Evolutionary conservation across 1,140 invertebrate genomes (phyloP), one percentile per base, ranked within the genome.

Genomic region (Bombus cullumanus): DNA sequence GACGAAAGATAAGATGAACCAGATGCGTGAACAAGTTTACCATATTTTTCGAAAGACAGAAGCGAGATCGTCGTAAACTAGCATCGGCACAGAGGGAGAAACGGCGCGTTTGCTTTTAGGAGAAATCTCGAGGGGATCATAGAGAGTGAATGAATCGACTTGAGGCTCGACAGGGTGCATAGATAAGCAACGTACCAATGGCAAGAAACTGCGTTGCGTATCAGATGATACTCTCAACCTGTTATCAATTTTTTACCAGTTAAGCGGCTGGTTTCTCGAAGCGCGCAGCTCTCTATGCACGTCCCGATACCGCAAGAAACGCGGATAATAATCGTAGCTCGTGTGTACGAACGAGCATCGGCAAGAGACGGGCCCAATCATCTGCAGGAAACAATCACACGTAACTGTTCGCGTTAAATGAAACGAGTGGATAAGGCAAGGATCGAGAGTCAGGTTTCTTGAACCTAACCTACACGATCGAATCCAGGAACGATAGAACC

Each of bases 161-260:
- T 0, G 25, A 41, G 59, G 0, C 10, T 62, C 25, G 25, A 15
- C 69, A 13, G 3, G 5, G 69, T n/a, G 39, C 69, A 41, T 8
- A 43, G 39, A 72, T 41, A 72, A 72, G 5, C 47, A 13, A 12
- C 39, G 10, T 18, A 10, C 39, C 39, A 72, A 43, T 71, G 68
- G 37, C 37, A 39, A 41, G 71, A 43, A 73, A 53, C 41, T n/a
- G 18, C 43, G 69, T 64, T 73, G 74, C 86, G 88, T 78, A 86
- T 92, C 92, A 90, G 88, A 92, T 87, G 28, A 25, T 37, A 25
- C 18, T 41, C 37, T 77, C 34, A 31, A 77, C 57, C 75, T 62
- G 75, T 77, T 77, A 85, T 59, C n/a, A 37, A 71, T 59, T 75
- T 25, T 41, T 75, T 75, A 10, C 18, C 8, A 34, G 12, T 5